phyloP scores from a whole-genome alignment of 2,888 invertebrate genomes.

The Meiosimyza decipiens region DNA sequence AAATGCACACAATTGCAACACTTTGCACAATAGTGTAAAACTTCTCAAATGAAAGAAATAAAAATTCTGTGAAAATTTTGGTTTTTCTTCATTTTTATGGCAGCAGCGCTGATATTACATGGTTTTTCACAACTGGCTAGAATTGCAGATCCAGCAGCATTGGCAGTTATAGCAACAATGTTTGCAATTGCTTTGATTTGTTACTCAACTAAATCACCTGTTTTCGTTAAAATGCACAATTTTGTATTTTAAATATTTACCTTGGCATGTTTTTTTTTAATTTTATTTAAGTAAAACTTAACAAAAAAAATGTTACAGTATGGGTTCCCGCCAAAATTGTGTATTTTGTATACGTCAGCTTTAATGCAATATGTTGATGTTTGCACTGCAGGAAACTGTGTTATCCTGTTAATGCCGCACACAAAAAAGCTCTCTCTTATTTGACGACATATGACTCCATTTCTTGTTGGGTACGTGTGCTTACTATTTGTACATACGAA shows the following conservation, averaged over 20 bases:
- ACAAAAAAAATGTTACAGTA: background rate
- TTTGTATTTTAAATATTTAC: background rate
- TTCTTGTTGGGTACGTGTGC: too few relatives aligned
- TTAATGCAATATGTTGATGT: background rate
- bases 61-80: too few relatives aligned
- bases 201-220: slow-evolving; percentile 16
- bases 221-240: background rate
- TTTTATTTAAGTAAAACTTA: background rate
- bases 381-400: background rate
- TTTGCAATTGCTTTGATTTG: slow-evolving; percentile 1
- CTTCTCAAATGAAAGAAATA: too few relatives aligned
- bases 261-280: background rate
- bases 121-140: background rate
- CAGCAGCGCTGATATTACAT: too few relatives aligned
- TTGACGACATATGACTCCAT: too few relatives aligned
- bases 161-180: background rate
- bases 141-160: background rate
- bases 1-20: too few relatives aligned
- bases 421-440: too few relatives aligned
- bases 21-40: too few relatives aligned
- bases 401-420: too few relatives aligned
- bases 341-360: background rate
- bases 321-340: slow-evolving; percentile 19
- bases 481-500: background rate
- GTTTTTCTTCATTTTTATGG: too few relatives aligned